Evolutionary conservation across 2,797 vertebrate genomes (phyloP).

Genomic region (Oophaga sylvatica): DNA sequence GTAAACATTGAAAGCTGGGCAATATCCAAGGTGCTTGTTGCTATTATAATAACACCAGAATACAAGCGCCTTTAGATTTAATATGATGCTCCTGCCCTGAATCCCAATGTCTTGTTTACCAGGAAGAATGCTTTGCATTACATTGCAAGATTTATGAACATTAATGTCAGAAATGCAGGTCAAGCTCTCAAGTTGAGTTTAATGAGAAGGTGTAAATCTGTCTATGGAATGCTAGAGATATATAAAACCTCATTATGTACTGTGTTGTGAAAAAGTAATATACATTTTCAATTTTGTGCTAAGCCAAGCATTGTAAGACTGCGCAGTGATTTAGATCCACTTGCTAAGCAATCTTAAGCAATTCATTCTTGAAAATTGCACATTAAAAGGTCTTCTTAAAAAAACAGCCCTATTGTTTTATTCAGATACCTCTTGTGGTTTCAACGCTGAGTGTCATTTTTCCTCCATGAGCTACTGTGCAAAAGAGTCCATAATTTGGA

Average conservation of each 20-base stretch:
- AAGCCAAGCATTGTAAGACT: constrained; percentile 54
- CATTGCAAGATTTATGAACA: constrained; percentile 59
- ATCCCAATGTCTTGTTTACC: constrained; percentile 60
- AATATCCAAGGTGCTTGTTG: constrained; percentile 32
- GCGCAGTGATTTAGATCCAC: constrained; percentile 43
- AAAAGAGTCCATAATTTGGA: neutral
- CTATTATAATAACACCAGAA: constrained; percentile 46
- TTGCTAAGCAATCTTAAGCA: constrained; percentile 54
- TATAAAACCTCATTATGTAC: constrained; percentile 62
- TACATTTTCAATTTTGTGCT: constrained; percentile 60
- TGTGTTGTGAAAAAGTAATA: constrained; percentile 57
- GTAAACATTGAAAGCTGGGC: constrained; percentile 29
- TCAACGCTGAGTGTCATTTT: neutral
- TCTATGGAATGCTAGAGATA: constrained; percentile 55
- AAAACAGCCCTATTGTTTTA: constrained; percentile 33
- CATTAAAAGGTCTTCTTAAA: constrained; percentile 41
- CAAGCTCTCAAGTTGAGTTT: constrained; percentile 60
- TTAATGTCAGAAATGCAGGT: constrained; percentile 59
- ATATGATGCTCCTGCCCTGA: constrained; percentile 52
- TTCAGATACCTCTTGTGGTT: constrained; percentile 20
- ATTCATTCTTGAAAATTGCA: constrained; percentile 40
- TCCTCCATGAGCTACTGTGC: neutral
- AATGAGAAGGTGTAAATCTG: constrained; percentile 62
- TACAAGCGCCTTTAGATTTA: constrained; percentile 48
- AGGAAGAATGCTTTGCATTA: constrained; percentile 47